Evolutionary conservation across 2,113 vertebrate species (phyloP).

Genomic region (Suricata suricatta): DNA sequence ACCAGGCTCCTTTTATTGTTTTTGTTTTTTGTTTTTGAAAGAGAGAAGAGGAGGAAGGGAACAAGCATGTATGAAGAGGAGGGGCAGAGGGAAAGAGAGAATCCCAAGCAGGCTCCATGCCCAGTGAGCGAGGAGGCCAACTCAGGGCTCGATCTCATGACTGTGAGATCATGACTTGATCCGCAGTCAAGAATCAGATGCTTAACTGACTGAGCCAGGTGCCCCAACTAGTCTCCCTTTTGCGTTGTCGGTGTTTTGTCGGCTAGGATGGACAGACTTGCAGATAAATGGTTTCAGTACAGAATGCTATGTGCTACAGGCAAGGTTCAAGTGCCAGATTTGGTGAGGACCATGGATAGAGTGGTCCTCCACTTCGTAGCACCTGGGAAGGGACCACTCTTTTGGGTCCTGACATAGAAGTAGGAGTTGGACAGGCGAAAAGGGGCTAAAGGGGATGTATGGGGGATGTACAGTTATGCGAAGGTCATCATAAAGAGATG

Average conservation of each 20-base stretch:
- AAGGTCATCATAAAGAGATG: neutral
- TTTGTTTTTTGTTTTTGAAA: no score
- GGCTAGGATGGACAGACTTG: neutral
- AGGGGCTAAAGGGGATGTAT: neutral
- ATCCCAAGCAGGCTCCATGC: no score
- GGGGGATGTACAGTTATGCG: neutral
- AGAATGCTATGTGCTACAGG: neutral
- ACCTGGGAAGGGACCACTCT: neutral
- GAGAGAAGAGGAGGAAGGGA: no score
- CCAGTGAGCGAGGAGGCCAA: no score
- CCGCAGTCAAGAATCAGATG: no score
- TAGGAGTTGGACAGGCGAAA: neutral
- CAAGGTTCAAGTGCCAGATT: neutral
- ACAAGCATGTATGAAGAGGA: no score
- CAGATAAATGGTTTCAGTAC: neutral
- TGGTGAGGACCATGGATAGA: neutral
- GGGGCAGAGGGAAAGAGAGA: no score
- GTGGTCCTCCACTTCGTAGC: neutral
- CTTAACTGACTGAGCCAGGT: no score
- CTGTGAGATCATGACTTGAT: no score
- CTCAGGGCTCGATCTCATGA: no score
- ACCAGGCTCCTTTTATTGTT: neutral
- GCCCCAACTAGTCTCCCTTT: neutral
- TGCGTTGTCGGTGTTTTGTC: neutral
- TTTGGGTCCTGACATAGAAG: neutral